phyloP scores from a whole-genome alignment of 2,797 vertebrate species.

The Borostomias antarcticus region DNA sequence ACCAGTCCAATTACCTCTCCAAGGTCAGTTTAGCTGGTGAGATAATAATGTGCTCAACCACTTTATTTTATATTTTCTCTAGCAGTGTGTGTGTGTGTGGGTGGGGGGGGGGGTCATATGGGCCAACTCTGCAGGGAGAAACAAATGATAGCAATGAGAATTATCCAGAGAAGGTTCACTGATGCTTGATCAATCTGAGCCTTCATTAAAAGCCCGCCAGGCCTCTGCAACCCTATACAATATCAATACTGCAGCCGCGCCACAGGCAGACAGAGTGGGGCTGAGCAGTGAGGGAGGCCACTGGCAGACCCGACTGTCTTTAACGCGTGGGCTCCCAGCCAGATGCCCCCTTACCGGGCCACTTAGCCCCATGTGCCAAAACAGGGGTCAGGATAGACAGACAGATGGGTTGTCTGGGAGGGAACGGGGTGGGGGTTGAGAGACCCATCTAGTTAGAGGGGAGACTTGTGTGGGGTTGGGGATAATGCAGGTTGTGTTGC shows the following conservation, averaged over 20 bases:
- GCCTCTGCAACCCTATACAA: constrained; percentile 71
- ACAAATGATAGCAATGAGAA: constrained; percentile 67
- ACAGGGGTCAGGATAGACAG: constrained; percentile 20
- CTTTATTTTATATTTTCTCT: neutral
- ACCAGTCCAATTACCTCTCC: neutral
- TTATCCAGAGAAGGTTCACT: constrained; percentile 62
- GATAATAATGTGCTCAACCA: neutral
- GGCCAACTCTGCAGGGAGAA: constrained; percentile 49
- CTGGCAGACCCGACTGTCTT: constrained; percentile 47
- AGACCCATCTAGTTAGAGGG: neutral
- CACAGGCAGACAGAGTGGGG: constrained; percentile 56
- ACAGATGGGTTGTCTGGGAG: constrained; percentile 3
- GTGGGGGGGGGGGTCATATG: neutral
- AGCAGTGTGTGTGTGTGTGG: constrained; percentile 17
- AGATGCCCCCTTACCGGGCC: constrained; percentile 6
- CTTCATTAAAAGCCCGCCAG: constrained; percentile 80
- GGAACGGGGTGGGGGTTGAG: neutral
- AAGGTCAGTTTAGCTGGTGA: neutral
- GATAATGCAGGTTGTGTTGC: neutral
- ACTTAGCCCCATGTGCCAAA: constrained; percentile 11
- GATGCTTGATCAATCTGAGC: constrained; percentile 79
- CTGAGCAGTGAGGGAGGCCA: constrained; percentile 2
- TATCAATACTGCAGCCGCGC: constrained; percentile 74
- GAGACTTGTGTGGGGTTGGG: neutral
- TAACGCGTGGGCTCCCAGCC: constrained; percentile 21